These are phyloP conservation scores for Cheilosia variabilis DNA, from an alignment of 2,888 invertebrate species.

Conservation along the genomic window DNA sequence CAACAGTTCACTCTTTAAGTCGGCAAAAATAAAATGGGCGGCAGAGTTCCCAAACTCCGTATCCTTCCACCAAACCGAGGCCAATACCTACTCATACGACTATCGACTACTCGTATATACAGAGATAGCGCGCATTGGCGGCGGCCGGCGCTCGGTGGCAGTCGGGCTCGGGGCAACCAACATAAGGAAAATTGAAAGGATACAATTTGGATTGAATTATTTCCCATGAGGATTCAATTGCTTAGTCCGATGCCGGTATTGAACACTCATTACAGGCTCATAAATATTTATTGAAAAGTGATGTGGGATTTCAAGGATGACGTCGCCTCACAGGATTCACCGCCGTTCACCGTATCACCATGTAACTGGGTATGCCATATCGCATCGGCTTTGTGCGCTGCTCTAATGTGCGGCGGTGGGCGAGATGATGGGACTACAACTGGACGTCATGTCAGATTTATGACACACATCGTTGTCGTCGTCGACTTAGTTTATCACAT, in stretches of 20 bases:
- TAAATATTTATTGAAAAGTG: constrained; percentile 76
- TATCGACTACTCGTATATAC: too few species aligned
- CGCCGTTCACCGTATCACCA: constrained; percentile 16
- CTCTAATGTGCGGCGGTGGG: constrained; percentile 20
- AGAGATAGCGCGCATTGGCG: neutral
- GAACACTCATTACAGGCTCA: constrained; percentile 76
- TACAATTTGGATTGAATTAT: constrained; percentile 75
- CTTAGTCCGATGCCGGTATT: constrained; percentile 70
- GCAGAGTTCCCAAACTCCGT: neutral
- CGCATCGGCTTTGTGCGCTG: too few species aligned
- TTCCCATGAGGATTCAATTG: constrained; percentile 75
- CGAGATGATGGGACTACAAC: constrained; percentile 40
- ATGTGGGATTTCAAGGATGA: constrained; percentile 74
- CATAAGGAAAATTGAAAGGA: constrained; percentile 68
- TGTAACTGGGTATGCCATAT: neutral
- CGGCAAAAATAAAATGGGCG: constrained; percentile 7
- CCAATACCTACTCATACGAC: constrained; percentile 2
- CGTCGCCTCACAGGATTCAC: constrained; percentile 55
- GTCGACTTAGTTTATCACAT: constrained; percentile 71
- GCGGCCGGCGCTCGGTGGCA: constrained; percentile 4
- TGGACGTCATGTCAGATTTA: constrained; percentile 74
- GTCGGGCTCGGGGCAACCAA: constrained; percentile 10
- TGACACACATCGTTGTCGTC: constrained; percentile 57
- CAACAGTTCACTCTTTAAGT: constrained; percentile 61
- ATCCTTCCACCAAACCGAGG: constrained; percentile 9